phyloP scores from a whole-genome alignment of 1,140 invertebrate genomes.

The Heliconius himera region DNA sequence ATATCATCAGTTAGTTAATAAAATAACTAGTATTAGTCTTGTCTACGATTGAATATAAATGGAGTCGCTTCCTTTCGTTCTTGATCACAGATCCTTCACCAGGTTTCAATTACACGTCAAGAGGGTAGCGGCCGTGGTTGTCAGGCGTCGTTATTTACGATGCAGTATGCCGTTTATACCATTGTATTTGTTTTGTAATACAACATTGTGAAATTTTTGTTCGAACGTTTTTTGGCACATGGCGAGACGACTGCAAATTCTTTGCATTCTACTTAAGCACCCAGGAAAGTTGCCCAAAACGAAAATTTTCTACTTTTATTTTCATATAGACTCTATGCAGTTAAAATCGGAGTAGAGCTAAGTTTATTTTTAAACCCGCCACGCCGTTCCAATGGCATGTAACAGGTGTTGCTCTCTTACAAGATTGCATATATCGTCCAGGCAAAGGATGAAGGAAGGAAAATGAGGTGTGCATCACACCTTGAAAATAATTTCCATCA shows the following conservation, averaged over 20 bases:
- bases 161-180: slow-evolving; percentile 23
- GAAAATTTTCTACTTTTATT: background rate
- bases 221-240: slow-evolving; percentile 34
- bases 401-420: slow-evolving; percentile 23
- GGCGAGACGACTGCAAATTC: slow-evolving; percentile 15
- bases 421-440: slow-evolving; percentile 19
- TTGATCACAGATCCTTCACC: slow-evolving; percentile 20
- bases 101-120: slow-evolving; percentile 23
- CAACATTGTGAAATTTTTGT: slow-evolving; percentile 33
- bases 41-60: background rate
- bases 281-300: background rate
- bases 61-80: background rate
- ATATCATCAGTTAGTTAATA: no score
- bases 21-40: background rate
- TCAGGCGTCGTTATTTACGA: slow-evolving; percentile 33
- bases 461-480: slow-evolving; percentile 52
- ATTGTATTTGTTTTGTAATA: slow-evolving; percentile 30
- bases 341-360: background rate
- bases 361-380: slow-evolving; percentile 9
- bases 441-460: slow-evolving; percentile 50
- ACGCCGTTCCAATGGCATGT: slow-evolving; percentile 6
- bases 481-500: slow-evolving; percentile 54
- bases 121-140: slow-evolving; percentile 26
- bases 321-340: background rate
- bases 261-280: slow-evolving; percentile 1